Evolutionary conservation across 2,113 vertebrate species (phyloP), one percentile per base, ranked within the genome.

Genomic region (Haplotaxodon microlepis): DNA sequence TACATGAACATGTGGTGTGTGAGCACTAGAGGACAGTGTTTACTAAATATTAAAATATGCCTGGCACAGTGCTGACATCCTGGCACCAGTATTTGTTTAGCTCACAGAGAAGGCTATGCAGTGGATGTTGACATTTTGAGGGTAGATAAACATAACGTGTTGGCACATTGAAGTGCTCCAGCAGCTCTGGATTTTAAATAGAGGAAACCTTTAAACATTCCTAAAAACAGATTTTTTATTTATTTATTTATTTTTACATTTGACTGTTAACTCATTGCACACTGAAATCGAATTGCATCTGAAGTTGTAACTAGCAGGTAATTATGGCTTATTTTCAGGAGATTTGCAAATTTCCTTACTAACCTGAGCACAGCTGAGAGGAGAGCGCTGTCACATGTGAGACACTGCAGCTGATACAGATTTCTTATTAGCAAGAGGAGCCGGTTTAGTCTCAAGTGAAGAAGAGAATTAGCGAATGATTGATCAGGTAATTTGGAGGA

Each of bases 1-100:
- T 36, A 40, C 13, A 50, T n/a, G 21, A 79, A 50, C 47, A 19
- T 51, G 38, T 59, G 54, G 31, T 73, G 66, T 76, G 80, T 86
- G 80, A 91, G 81, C 94, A 93, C 91, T 94, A 95, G 94, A 93
- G 94, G 94, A 90, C 93, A 94, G 92, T 94, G 82, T 94, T 93
- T 78, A 91, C 87, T 88, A 83, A 56, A 91, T 57, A 76, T 90
- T 89, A 29, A 88, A 90, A 84, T 82, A 86, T 56, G 45, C 24
- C 69, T 92, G 88, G 89, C 73, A 84, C 56, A 17, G 50, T 9
- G 59, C 59, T 80, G 8, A 83, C 40, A 84, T 54, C 84, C 81
- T 83, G 86, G 86, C 84, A 61, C 57, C 66, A 21, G 61, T 92
- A 47, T 92, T 90, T 92, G 87, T 63, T 90, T 79, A 88, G 88